Percentiles rank a stretch among this genome's conserved stretches.
These are phyloP conservation scores for Barbus barbus DNA, from an alignment of 2,113 vertebrate genomes.

Conservation along the genomic window DNA sequence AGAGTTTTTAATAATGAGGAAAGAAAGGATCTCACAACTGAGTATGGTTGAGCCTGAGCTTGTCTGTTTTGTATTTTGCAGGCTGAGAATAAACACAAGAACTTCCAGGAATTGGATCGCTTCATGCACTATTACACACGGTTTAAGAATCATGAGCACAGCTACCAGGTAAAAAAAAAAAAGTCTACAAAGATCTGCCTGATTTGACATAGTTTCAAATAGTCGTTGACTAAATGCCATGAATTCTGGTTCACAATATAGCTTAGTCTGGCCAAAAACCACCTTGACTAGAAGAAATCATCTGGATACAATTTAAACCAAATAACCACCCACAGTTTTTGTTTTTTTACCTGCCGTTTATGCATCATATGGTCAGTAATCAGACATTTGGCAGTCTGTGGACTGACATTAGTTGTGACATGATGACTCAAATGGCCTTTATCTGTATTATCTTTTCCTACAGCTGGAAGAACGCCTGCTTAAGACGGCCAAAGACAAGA, in stretches of 20 bases:
- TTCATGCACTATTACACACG: constrained; percentile 99
- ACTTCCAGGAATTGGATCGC: constrained; percentile 97
- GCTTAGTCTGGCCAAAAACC: neutral
- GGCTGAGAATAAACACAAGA: constrained; percentile 98
- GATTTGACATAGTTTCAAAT: neutral
- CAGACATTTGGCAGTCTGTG: neutral
- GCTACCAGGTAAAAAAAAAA: constrained; percentile 85
- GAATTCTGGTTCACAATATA: neutral
- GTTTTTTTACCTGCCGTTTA: neutral
- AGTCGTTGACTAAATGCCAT: neutral
- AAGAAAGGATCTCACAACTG: neutral
- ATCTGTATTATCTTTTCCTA: constrained; percentile 22
- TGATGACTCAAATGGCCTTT: neutral
- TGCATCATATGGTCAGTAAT: neutral
- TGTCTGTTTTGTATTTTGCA: constrained; percentile 60
- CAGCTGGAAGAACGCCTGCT: constrained; percentile 97
- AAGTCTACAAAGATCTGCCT: constrained; percentile 13
- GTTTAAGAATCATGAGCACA: constrained; percentile 99
- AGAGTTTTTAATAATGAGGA: neutral
- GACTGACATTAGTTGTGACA: neutral
- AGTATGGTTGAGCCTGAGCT: neutral
- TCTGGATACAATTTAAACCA: neutral
- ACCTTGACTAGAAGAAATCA: neutral
- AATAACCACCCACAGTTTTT: neutral
- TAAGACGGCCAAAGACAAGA: constrained; percentile 99